Evolutionary conservation across 2,797 vertebrate species (phyloP).

Genomic region (Echeneis naucrates): DNA sequence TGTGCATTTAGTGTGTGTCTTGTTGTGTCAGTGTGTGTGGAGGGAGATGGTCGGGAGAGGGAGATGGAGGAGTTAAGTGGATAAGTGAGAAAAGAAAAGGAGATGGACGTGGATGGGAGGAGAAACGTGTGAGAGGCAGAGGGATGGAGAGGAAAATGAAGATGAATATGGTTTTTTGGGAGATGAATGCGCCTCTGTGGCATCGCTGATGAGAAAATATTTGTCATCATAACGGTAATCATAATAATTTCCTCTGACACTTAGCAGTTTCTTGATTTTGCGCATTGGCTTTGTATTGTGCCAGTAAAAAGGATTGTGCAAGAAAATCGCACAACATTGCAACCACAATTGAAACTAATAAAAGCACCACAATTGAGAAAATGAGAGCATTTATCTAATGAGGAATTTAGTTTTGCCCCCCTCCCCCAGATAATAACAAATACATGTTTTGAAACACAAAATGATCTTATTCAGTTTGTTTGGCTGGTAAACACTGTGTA

Average conservation of each 20-base stretch:
- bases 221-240: slow-evolving; percentile 56
- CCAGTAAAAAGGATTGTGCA: slow-evolving; percentile 5
- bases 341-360: slow-evolving; percentile 8
- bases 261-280: slow-evolving; percentile 40
- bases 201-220: slow-evolving; percentile 59
- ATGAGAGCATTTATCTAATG: not conserved
- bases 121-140: slow-evolving; percentile 41
- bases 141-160: slow-evolving; percentile 58
- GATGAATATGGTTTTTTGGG: slow-evolving; percentile 60
- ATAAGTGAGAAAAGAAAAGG: slow-evolving; percentile 71
- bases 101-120: slow-evolving; percentile 47
- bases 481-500: not conserved
- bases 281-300: slow-evolving; percentile 38
- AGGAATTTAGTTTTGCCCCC: not conserved
- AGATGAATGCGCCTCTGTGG: slow-evolving; percentile 63
- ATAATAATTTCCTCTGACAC: slow-evolving; percentile 52
- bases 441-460: not conserved
- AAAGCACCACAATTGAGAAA: slow-evolving; percentile 14
- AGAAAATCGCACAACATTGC: not conserved
- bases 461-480: not conserved
- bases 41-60: slow-evolving; percentile 30
- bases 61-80: slow-evolving; percentile 69
- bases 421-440: not conserved
- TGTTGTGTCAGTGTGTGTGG: slow-evolving; percentile 40
- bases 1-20: slow-evolving; percentile 22